Evolutionary conservation across 2,113 vertebrate genomes (phyloP).

Genomic region (Tachycineta bicolor): DNA sequence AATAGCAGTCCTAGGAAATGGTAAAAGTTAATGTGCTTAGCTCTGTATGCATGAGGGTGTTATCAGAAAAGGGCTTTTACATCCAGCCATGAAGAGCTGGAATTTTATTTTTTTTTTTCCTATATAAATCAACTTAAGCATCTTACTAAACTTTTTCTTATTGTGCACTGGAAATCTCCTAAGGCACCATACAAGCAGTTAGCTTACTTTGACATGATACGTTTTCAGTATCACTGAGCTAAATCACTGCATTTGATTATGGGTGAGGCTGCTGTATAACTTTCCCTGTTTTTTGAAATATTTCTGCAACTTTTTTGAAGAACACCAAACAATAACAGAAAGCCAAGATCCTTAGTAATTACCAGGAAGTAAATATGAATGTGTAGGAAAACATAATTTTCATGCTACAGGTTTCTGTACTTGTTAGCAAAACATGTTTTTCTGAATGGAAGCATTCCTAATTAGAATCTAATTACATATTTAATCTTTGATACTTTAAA

Average conservation of each 20-base stretch:
- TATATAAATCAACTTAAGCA: neutral
- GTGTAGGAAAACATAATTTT: neutral
- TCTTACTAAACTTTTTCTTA: neutral
- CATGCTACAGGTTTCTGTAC: neutral
- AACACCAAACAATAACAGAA: neutral
- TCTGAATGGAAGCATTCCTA: neutral
- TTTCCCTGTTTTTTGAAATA: neutral
- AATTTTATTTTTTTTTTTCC: neutral
- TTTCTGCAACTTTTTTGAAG: neutral
- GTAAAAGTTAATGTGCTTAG: neutral
- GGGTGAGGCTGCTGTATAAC: neutral
- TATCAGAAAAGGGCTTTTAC: neutral
- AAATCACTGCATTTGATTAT: neutral
- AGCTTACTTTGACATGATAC: neutral
- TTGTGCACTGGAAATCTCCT: neutral
- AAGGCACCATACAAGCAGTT: neutral
- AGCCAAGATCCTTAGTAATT: neutral
- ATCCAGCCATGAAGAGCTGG: neutral
- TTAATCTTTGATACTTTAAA: neutral
- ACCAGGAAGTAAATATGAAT: neutral
- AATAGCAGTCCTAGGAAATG: neutral
- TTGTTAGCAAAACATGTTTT: neutral
- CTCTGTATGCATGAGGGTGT: neutral
- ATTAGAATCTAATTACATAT: neutral
- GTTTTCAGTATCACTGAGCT: neutral